Conservation (phyloP, 2,113 vertebrate species). For the Mesembrinibis cayennensis region DNA sequence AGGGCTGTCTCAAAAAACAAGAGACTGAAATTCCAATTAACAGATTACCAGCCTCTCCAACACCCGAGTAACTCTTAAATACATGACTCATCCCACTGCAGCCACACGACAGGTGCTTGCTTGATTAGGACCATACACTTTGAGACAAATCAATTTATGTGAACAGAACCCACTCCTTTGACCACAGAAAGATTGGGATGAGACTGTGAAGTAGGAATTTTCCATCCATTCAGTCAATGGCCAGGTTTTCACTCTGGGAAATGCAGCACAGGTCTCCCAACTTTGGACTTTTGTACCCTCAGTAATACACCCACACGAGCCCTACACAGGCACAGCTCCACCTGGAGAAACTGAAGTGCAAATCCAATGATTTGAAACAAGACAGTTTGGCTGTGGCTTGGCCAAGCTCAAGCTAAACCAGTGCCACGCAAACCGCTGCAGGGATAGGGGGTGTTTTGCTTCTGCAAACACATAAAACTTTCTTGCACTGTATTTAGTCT, state of each 20-base stretch:
- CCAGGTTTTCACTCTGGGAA: not conserved
- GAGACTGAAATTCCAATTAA: not conserved
- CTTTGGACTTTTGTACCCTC: not conserved
- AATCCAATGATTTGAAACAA: fast-evolving
- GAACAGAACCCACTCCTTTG: not conserved
- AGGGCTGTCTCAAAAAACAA: not conserved
- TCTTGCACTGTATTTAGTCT: not conserved
- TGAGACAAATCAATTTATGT: not conserved
- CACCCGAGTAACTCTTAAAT: not conserved
- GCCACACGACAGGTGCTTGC: not conserved
- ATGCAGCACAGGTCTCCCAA: not conserved
- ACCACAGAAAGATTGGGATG: not conserved
- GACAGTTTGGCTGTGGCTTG: not conserved
- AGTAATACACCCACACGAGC: fast-evolving
- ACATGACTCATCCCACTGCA: not conserved
- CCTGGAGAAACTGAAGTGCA: not conserved
- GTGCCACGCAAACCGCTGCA: fast-evolving
- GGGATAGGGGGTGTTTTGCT: fast-evolving
- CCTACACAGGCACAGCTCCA: not conserved
- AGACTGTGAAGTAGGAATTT: not conserved
- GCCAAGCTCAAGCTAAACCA: fast-evolving
- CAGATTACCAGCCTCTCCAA: not conserved
- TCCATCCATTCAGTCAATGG: not conserved
- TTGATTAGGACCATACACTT: not conserved
- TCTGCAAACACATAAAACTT: not conserved